Conservation (phyloP, 2,888 invertebrate genomes). For the Acronicta leporina region DNA sequence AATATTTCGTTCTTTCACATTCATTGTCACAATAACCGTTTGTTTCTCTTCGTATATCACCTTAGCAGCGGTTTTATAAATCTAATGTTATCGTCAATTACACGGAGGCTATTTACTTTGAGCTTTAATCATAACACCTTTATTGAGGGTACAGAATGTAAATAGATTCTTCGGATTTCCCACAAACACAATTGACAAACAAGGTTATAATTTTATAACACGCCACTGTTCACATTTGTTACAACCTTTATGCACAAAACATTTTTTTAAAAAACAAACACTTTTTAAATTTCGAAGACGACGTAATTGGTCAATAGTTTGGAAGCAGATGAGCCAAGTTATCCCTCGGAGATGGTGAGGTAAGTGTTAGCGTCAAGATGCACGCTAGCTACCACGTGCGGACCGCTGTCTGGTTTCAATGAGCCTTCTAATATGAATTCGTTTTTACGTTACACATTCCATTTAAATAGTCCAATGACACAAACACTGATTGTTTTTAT, state of each 20-base stretch:
- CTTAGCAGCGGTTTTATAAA: constrained; percentile 75
- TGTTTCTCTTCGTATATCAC: constrained; percentile 48
- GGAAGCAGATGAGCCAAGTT: constrained; percentile 63
- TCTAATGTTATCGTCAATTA: constrained; percentile 69
- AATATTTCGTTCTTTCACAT: constrained; percentile 67
- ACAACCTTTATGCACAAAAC: constrained; percentile 6
- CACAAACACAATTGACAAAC: constrained; percentile 76
- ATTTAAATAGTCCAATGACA: constrained; percentile 45
- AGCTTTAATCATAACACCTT: constrained; percentile 74
- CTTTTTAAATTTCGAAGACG: constrained; percentile 34
- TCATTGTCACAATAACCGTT: constrained; percentile 64
- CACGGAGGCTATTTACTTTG: constrained; percentile 70
- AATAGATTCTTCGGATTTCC: constrained; percentile 80
- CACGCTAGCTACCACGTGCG: constrained; percentile 36
- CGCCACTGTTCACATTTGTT: constrained; percentile 30
- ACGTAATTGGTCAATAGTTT: constrained; percentile 56
- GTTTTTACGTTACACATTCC: constrained; percentile 37
- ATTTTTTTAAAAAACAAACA: background rate
- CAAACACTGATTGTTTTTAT: constrained; percentile 36
- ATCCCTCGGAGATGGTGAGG: constrained; percentile 38
- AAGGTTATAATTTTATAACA: constrained; percentile 55
- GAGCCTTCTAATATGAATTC: constrained; percentile 39
- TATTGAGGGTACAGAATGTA: constrained; percentile 73
- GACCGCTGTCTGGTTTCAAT: constrained; percentile 24
- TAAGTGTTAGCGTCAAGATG: constrained; percentile 20